Evolutionary conservation across 1,140 invertebrate genomes (phyloP).

Genomic region (Meloidogyne hapla): DNA sequence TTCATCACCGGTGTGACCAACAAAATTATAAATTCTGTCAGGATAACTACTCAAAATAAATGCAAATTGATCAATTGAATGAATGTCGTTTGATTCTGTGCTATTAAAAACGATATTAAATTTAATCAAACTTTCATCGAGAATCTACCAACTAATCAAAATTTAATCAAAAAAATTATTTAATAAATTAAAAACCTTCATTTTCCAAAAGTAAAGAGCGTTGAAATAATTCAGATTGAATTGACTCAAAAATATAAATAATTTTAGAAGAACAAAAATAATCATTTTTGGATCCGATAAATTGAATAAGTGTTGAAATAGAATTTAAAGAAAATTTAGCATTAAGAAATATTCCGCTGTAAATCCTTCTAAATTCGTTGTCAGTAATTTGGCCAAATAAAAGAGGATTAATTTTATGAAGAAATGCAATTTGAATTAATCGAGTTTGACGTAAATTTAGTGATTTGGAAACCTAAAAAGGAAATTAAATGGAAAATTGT

Average conservation of each 20-base stretch:
- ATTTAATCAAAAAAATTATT: conserved; percentile 11
- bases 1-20: neutral
- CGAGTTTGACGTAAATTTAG: neutral
- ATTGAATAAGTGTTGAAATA: neutral
- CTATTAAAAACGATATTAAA: neutral
- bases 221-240: conserved; percentile 6
- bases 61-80: conserved; percentile 4
- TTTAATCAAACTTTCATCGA: neutral
- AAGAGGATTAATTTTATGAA: conserved; percentile 15
- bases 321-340: too few relatives aligned
- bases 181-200: neutral
- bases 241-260: conserved; percentile 9
- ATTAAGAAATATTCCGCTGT: neutral
- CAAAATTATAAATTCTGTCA: conserved; percentile 20
- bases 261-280: neutral
- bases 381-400: conserved; percentile 13
- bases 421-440: neutral
- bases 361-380: conserved; percentile 6
- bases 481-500: neutral
- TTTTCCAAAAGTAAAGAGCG: conserved; percentile 7
- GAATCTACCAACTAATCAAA: too few relatives aligned
- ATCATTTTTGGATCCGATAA: neutral
- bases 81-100: neutral
- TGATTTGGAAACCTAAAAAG: neutral
- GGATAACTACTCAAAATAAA: conserved; percentile 24